Base-by-base conservation (phyloP, 2,888 invertebrate species). In the Cheilosia scutellata region DNA sequence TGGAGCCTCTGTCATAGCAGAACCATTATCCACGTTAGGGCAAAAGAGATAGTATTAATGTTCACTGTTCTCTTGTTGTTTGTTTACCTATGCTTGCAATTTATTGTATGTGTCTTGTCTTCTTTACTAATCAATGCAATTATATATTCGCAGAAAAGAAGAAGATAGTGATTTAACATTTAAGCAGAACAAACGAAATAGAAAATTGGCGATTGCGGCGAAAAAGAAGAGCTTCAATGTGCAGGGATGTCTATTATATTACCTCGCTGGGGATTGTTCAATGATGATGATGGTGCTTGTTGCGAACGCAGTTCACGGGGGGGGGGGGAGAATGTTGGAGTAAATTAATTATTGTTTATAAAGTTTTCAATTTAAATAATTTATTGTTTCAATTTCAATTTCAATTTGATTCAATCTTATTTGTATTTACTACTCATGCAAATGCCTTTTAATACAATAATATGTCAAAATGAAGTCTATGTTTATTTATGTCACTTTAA, bases 261-360 rank as follows among this genome's bases (percentile, higher is more conserved):
- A 53, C 53, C 5, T 53, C 53, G 13, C 2, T 0, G 29, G 29
- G 53, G 25, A 13, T 53, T 29, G 11, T 53, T 29, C 27, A 4
- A 53, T 53, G 53, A 53, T 29, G 53, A 53, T 53, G 29, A 11
- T 13, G 53, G 53, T 53, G 29, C 29, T 53, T 53, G 25, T 53
- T 27, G 53, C 53, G 53, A 27, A 53, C 53, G 11, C 27, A 53
- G 53, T 53, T 53, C 53, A 53, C 53, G 49, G 53, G 53, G 53
- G n/a, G n/a, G n/a, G n/a, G n/a, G 53, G 53, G 27, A 25, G 49
- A 49, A 49, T 49, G 49, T 49, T 49, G 49, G n/a, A 42, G 40
- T 42, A 42, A 42, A 42, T 42, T 13, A 31, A 31, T 7, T 1
- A 31, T 7, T 20, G 20, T 20, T 20, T 20, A 20, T 1, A 20